Evolutionary conservation across 2,797 vertebrate genomes (phyloP), one percentile per base, ranked within the genome.

Genomic region (Sebastolobus alascanus): DNA sequence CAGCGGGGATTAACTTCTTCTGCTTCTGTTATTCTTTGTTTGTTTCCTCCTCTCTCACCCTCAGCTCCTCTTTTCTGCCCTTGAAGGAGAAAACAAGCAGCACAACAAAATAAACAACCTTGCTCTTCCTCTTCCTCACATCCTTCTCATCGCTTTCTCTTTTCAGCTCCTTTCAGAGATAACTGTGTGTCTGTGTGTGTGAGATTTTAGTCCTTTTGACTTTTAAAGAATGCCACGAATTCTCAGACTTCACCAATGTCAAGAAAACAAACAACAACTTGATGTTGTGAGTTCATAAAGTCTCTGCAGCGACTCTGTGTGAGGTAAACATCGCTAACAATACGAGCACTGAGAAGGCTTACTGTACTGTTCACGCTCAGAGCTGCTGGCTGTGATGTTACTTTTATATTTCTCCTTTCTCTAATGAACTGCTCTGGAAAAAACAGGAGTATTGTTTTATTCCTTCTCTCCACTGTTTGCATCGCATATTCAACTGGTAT

Each of bases 181-280:
- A 68, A 29, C 60, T 46, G 1, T 75, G 1, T 5, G 43, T 43
- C 20, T 50, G 20, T 38, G 9, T 46, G 37, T 56, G 25, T n/a
- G 27, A 46, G 18, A 8, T 40, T 40, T 40, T 37, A 31, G 63
- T 11, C 65, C 72, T n/a, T 67, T 76, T 64, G 55, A 37, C 64
- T 78, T 78, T 78, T 25, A 68, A 60, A 68, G 37, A 73, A 37
- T 37, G 40, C 46, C 31, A n/a, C 31, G 33, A 38, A 27, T 71
- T 71, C n/a, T 75, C 50, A 73, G 70, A 59, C 75, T 74, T 73
- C 20, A 60, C 58, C 1, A 10, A 25, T 50, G 69, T 85, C 70
- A 56, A n/a, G 35, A 79, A 76, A 81, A 76, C 55, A 68, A 83
- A 73, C 33, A 83, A 73, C 64, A 61, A 60, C 25, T 18, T 40